A percentile compares a stretch with the other conserved stretches of the same genome.
Conservation (phyloP, 2,888 invertebrate genomes). For the Hypselothyrea guttata region DNA sequence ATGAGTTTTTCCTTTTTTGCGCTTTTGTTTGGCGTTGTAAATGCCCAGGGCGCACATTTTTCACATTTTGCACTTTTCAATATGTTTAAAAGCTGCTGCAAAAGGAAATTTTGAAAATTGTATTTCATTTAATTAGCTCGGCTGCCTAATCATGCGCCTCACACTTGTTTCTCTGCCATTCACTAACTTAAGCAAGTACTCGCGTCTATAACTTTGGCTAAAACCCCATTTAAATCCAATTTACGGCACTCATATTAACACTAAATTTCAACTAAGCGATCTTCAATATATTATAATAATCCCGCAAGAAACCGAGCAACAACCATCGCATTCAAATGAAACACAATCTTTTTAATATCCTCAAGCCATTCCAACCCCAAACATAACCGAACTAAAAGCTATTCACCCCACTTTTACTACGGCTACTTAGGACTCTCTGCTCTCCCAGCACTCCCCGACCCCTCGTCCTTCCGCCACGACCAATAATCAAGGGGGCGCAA, state of each 20-base stretch:
- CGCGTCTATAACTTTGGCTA: neutral
- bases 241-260: constrained; percentile 42
- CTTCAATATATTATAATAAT: constrained; percentile 77
- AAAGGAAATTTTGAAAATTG: constrained; percentile 23
- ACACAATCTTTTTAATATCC: constrained; percentile 63
- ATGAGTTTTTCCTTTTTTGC: constrained; percentile 55
- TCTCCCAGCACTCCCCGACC: constrained; percentile 1
- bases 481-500: constrained; percentile 27
- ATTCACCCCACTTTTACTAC: constrained; percentile 18
- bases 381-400: constrained; percentile 12
- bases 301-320: constrained; percentile 57
- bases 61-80: constrained; percentile 65
- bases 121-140: constrained; percentile 6
- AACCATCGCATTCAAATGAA: constrained; percentile 64
- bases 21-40: constrained; percentile 7
- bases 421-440: constrained; percentile 59
- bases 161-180: no score
- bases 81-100: constrained; percentile 29
- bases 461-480: no score
- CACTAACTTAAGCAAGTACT: no score
- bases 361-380: constrained; percentile 24
- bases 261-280: constrained; percentile 71
- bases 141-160: neutral
- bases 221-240: neutral
- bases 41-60: constrained; percentile 65